Base-by-base conservation (phyloP, 2,113 vertebrate species). In the Entelurus aequoreus region DNA sequence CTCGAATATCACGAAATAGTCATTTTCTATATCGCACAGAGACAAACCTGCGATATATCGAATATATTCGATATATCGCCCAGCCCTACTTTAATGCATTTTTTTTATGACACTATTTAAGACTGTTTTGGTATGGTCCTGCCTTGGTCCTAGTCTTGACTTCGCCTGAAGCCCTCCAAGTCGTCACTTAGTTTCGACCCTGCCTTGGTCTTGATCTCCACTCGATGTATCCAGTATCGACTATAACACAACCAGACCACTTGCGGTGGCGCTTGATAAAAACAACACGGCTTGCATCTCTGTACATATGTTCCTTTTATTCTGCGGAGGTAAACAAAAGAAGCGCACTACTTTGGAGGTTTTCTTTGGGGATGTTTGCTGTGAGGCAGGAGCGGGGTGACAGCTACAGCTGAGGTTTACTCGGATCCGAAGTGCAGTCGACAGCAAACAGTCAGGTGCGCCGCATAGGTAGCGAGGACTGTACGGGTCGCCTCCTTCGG, bases 371-470 rank as follows among this genome's bases (percentile, higher is more conserved):
- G 76, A 46, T 69, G 65, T 74, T 65, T 74, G 65, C 59, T 71
- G 66, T 64, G 69, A 75, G 55, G 73, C 74, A 5, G 4, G 37
- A 56, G 19, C 19, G 6, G 55, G 37, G 12, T 68, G 72, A 78
- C 74, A 77, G 66, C 64, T 79, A 71, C 2, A 76, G 72, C 77
- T 71, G 78, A 75, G 79, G 68, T 83, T 74, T 65, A 78, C 77
- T 72, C 54, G 52, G 69, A 85, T 89, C 87, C 85, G 15, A 8
- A 38, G 76, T 85, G 84, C 83, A 77, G 50, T 86, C 84, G 87
- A 65, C 6, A 68, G 68, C 83, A 82, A 46, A 55, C 86, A 78
- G 83, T 84, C 72, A 75, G 88, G 90, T 62, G 88, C 86, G 77
- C 86, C 10, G 50, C 69, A 66, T 69, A 86, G 90, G 88, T 91